Percentiles rank a stretch among this genome's conserved stretches.
Conservation (phyloP, 2,797 vertebrate species). For the Selene dorsalis region DNA sequence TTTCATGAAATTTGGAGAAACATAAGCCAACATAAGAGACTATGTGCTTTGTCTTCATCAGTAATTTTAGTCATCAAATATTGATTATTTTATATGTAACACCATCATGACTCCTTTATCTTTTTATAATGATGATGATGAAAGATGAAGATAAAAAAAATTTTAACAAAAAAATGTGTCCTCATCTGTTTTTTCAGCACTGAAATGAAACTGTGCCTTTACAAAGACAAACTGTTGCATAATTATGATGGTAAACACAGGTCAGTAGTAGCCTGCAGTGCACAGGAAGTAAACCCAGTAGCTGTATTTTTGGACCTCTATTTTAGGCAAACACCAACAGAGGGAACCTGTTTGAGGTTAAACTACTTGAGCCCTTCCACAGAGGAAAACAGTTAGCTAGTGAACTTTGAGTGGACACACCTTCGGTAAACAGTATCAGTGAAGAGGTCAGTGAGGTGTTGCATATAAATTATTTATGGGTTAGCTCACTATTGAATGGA, state of each 20-base stretch:
- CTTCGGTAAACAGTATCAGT: constrained; percentile 42
- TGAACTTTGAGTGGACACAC: constrained; percentile 59
- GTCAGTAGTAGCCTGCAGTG: neutral
- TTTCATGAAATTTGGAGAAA: constrained; percentile 43
- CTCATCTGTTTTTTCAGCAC: neutral
- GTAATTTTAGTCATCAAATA: constrained; percentile 41
- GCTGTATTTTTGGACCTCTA: neutral
- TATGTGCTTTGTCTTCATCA: constrained; percentile 34
- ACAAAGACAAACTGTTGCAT: neutral
- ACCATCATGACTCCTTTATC: constrained; percentile 20
- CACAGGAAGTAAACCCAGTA: neutral
- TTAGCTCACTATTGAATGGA: neutral
- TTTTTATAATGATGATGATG: constrained; percentile 64
- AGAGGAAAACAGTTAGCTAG: neutral
- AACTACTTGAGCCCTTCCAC: constrained; percentile 1
- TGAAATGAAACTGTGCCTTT: neutral
- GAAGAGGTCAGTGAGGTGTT: constrained; percentile 1
- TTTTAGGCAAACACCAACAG: constrained; percentile 7
- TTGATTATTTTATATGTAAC: constrained; percentile 51
- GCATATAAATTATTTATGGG: neutral
- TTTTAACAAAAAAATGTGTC: constrained; percentile 31
- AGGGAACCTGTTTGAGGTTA: neutral
- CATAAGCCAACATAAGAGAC: constrained; percentile 14
- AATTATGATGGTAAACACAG: no score
- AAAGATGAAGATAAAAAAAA: constrained; percentile 60